phyloP scores from a whole-genome alignment of 2,888 invertebrate species.

The Yponomeuta cagnagella region DNA sequence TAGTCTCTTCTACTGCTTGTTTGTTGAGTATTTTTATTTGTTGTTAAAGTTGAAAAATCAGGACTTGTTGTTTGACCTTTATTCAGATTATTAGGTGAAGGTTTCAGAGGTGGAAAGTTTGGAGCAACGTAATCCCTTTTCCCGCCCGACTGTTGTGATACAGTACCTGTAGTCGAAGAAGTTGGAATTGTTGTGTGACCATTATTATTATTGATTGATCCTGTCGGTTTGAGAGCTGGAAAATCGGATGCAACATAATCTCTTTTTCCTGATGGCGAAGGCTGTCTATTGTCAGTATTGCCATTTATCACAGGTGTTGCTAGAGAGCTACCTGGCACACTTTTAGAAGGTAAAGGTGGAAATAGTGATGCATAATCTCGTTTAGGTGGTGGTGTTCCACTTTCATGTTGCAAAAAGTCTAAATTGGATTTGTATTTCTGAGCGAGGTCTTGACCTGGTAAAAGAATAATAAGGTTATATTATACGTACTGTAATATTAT shows the following conservation, averaged over 20 bases:
- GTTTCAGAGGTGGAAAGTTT: slow-evolving; percentile 33
- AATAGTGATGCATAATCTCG: slow-evolving; percentile 20
- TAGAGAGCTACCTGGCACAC: background rate
- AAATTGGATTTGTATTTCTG: slow-evolving; percentile 39
- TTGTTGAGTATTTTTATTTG: slow-evolving; percentile 14
- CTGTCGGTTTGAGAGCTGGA: slow-evolving; percentile 14
- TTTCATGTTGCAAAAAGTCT: slow-evolving; percentile 62
- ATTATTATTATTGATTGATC: background rate
- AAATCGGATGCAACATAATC: slow-evolving; percentile 15
- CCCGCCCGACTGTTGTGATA: background rate
- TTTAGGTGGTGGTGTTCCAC: slow-evolving; percentile 34
- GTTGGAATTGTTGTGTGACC: background rate
- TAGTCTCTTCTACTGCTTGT: slow-evolving; percentile 39
- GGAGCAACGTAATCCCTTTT: slow-evolving; percentile 29
- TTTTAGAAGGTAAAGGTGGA: background rate
- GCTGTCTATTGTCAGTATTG: background rate
- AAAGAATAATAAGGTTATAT: background rate
- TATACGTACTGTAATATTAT: background rate
- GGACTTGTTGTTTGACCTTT: slow-evolving; percentile 6
- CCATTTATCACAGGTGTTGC: background rate
- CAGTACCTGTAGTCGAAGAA: background rate
- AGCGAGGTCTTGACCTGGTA: background rate
- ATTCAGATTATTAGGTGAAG: slow-evolving; percentile 22
- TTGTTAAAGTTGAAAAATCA: background rate
- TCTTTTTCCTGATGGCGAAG: slow-evolving; percentile 33